Conservation (phyloP, 2,888 invertebrate species). For the Euzetes globulus region DNA sequence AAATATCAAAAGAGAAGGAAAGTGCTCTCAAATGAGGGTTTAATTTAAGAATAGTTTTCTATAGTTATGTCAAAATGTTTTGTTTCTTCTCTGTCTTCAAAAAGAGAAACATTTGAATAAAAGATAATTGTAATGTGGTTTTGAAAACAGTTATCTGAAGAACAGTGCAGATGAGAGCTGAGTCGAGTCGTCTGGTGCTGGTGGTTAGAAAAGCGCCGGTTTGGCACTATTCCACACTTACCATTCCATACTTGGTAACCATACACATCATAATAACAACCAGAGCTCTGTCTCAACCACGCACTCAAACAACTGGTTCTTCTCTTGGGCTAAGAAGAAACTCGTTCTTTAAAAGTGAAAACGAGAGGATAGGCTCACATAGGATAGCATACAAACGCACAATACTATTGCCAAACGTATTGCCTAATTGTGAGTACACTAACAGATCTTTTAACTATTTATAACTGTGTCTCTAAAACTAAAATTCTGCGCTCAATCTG, state of each 20-base stretch:
- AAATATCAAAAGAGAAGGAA: neutral
- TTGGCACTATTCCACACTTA: conserved; percentile 19
- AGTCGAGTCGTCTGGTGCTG: neutral
- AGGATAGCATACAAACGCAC: neutral
- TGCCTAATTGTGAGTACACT: conserved; percentile 21
- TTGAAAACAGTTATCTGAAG: no score
- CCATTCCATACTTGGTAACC: conserved; percentile 24
- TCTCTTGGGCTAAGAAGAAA: neutral
- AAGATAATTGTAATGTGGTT: neutral
- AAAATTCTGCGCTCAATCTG: neutral
- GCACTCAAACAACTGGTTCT: conserved; percentile 6
- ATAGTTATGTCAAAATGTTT: no score
- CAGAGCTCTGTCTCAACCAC: neutral
- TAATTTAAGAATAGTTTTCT: no score
- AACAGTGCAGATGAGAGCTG: neutral
- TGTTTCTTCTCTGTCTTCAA: no score
- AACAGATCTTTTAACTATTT: neutral
- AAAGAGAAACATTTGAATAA: no score
- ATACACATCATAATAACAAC: conserved; percentile 19
- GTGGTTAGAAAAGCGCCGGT: conserved; percentile 28
- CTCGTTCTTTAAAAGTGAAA: neutral
- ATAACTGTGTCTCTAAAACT: neutral
- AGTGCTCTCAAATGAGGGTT: neutral
- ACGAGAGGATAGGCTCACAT: no score
- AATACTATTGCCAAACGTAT: conserved; percentile 8